Evolutionary conservation across 2,888 invertebrate genomes (phyloP).

Genomic region (Agriotes lineatus): DNA sequence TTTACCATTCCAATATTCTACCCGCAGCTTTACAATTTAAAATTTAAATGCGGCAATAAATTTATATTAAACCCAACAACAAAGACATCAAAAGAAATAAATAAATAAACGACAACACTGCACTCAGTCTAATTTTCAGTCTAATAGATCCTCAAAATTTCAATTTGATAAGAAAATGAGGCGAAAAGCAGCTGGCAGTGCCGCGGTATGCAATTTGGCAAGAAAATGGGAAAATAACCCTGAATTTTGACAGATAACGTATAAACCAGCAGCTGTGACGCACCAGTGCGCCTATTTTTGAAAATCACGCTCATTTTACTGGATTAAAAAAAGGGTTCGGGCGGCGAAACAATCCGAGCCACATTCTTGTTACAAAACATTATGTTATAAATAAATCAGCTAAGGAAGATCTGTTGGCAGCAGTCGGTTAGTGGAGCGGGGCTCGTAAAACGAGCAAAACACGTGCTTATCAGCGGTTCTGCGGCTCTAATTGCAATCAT

Average conservation of each 20-base stretch:
- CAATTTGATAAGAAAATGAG: slow-evolving; percentile 9
- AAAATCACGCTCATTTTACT: neutral
- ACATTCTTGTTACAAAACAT: neutral
- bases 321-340: neutral
- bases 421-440: slow-evolving; percentile 12
- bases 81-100: too few relatives aligned
- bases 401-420: neutral
- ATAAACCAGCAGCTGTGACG: slow-evolving; percentile 20
- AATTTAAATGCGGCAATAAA: too few relatives aligned
- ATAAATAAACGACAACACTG: too few relatives aligned
- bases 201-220: slow-evolving; percentile 38
- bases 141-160: too few relatives aligned
- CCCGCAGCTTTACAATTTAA: too few relatives aligned
- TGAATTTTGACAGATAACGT: slow-evolving; percentile 34
- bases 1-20: too few relatives aligned
- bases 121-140: too few relatives aligned
- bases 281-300: slow-evolving; percentile 21
- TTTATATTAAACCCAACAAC: too few relatives aligned
- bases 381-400: slow-evolving; percentile 9
- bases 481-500: slow-evolving; percentile 33
- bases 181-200: slow-evolving; percentile 31
- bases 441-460: slow-evolving; percentile 19
- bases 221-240: slow-evolving; percentile 30
- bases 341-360: neutral
- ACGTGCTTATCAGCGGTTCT: slow-evolving; percentile 15